phyloP scores from a whole-genome alignment of 1,140 invertebrate species.

The Centruroides sculpturatus region DNA sequence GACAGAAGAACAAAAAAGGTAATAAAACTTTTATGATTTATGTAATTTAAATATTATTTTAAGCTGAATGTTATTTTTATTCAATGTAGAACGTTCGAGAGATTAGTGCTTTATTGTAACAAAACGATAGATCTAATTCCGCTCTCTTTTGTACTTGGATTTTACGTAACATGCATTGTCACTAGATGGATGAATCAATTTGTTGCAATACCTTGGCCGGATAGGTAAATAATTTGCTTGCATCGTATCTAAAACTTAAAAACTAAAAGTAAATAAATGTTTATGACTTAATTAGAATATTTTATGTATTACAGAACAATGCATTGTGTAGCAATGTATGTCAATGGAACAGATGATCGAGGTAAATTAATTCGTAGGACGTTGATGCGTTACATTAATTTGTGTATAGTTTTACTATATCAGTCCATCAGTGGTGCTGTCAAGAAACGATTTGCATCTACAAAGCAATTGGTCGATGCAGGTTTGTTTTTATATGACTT shows the following conservation, averaged over 20 bases:
- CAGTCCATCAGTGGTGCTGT: conserved; percentile 8
- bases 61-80: too few species aligned
- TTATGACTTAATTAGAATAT: too few species aligned
- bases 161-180: conserved; percentile 87
- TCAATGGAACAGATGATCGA: conserved; percentile 20
- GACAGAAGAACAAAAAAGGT: conserved; percentile 18
- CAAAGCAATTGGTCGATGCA: background rate
- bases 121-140: conserved; percentile 62
- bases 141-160: conserved; percentile 71
- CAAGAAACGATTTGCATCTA: conserved; percentile 7
- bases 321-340: conserved; percentile 37
- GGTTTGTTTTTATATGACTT: conserved; percentile 2
- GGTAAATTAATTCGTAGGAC: conserved; percentile 19
- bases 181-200: conserved; percentile 88
- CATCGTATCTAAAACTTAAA: too few species aligned
- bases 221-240: conserved; percentile 35
- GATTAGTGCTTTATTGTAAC: conserved; percentile 58
- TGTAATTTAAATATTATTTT: too few species aligned
- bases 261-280: too few species aligned
- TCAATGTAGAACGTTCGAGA: conserved; percentile 47
- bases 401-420: conserved; percentile 8
- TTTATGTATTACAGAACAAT: background rate
- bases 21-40: background rate
- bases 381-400: conserved; percentile 20
- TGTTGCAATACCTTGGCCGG: conserved; percentile 53